Evolutionary conservation across 2,113 vertebrate species (phyloP).

Genomic region (Esox niger): DNA sequence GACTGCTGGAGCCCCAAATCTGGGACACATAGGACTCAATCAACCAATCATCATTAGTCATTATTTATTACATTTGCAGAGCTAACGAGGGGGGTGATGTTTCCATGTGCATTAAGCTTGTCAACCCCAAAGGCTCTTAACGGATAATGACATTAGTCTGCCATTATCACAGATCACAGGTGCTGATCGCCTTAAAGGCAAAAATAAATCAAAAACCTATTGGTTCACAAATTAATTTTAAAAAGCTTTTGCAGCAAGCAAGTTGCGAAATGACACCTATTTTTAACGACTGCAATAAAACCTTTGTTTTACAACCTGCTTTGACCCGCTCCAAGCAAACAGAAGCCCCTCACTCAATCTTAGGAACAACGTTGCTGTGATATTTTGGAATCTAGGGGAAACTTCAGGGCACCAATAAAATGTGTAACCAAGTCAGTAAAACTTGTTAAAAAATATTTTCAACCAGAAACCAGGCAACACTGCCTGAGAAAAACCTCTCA

Average conservation of each 20-base stretch:
- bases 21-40: slow-evolving; percentile 26
- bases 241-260: slow-evolving; percentile 3
- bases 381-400: neutral
- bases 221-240: slow-evolving; percentile 29
- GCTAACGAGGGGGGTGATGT: slow-evolving; percentile 16
- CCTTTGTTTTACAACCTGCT: neutral
- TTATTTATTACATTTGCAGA: slow-evolving; percentile 23
- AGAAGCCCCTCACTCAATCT: neutral
- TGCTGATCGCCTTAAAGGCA: slow-evolving; percentile 57
- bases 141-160: slow-evolving; percentile 53
- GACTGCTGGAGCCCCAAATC: slow-evolving; percentile 29
- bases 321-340: neutral
- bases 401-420: neutral
- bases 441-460: too few relatives aligned
- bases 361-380: neutral
- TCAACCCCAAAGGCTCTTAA: slow-evolving; percentile 18
- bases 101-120: slow-evolving; percentile 36
- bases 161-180: slow-evolving; percentile 54
- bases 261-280: slow-evolving; percentile 3
- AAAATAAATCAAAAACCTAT: slow-evolving; percentile 61
- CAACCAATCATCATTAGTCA: slow-evolving; percentile 37
- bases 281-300: slow-evolving; percentile 51
- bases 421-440: neutral
- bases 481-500: too few relatives aligned
- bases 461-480: too few relatives aligned